These are phyloP conservation scores for Moxostoma hubbsi DNA, from an alignment of 2,797 vertebrate species.

Conservation along the genomic window DNA sequence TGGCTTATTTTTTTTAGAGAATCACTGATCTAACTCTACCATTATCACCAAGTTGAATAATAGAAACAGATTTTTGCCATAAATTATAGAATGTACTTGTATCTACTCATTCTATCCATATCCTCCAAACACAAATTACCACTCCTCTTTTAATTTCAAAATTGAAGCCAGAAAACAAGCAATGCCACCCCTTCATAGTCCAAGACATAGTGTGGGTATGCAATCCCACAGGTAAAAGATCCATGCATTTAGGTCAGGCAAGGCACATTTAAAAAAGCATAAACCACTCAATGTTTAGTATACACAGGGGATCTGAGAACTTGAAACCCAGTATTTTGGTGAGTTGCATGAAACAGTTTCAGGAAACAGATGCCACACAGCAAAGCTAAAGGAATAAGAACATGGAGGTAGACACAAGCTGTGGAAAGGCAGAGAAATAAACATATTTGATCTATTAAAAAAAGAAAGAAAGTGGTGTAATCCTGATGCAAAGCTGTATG, in stretches of 20 bases:
- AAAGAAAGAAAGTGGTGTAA: slow-evolving; percentile 20
- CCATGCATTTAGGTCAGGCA: slow-evolving; percentile 46
- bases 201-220: slow-evolving; percentile 14
- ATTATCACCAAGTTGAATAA: no score
- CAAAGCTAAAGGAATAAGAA: slow-evolving; percentile 19
- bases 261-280: slow-evolving; percentile 30
- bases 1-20: no score
- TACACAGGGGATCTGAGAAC: slow-evolving; percentile 17
- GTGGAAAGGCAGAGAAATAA: slow-evolving; percentile 11
- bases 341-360: not conserved
- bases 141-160: slow-evolving; percentile 42
- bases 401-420: not conserved
- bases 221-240: slow-evolving; percentile 30
- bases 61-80: no score
- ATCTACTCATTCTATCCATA: not conserved
- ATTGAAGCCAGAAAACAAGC: slow-evolving; percentile 30
- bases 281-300: slow-evolving; percentile 54
- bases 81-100: not conserved
- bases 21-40: no score
- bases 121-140: slow-evolving; percentile 31
- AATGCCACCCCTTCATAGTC: slow-evolving; percentile 6
- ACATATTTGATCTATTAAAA: slow-evolving; percentile 8
- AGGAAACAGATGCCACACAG: slow-evolving; percentile 16
- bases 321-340: slow-evolving; percentile 38
- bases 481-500: slow-evolving; percentile 58